Evolutionary conservation across 2,888 invertebrate genomes (phyloP).

Genomic region (Eustalomyia histrio): DNA sequence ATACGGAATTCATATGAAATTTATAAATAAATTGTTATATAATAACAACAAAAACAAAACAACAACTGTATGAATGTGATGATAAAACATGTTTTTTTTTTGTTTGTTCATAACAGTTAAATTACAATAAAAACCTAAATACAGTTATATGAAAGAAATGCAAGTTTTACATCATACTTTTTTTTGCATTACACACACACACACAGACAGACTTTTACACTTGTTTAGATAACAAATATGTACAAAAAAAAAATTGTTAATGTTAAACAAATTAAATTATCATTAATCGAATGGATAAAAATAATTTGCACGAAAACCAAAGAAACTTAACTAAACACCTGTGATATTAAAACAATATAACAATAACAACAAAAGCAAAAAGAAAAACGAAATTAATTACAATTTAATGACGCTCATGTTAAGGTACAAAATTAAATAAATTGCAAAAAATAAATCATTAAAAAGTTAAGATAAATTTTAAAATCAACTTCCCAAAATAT

Average conservation of each 20-base stretch:
- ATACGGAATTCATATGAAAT: slow-evolving; percentile 27
- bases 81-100: slow-evolving; percentile 18
- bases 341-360: neutral
- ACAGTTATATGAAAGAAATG: neutral
- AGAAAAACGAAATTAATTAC: neutral
- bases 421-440: neutral
- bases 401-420: slow-evolving; percentile 2
- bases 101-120: too few species aligned
- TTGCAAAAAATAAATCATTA: neutral
- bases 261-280: slow-evolving; percentile 1
- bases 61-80: slow-evolving; percentile 5
- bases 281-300: slow-evolving; percentile 6
- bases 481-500: neutral
- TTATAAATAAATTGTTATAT: slow-evolving; percentile 21
- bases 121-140: neutral
- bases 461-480: too few species aligned
- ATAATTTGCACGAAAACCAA: neutral
- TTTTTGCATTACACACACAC: neutral
- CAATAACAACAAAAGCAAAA: neutral
- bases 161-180: neutral
- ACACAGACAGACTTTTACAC: neutral
- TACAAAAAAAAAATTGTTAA: neutral
- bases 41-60: slow-evolving; percentile 6
- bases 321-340: neutral
- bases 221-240: neutral